phyloP scores from a whole-genome alignment of 2,113 vertebrate genomes.

The Salvelinus namaycush region DNA sequence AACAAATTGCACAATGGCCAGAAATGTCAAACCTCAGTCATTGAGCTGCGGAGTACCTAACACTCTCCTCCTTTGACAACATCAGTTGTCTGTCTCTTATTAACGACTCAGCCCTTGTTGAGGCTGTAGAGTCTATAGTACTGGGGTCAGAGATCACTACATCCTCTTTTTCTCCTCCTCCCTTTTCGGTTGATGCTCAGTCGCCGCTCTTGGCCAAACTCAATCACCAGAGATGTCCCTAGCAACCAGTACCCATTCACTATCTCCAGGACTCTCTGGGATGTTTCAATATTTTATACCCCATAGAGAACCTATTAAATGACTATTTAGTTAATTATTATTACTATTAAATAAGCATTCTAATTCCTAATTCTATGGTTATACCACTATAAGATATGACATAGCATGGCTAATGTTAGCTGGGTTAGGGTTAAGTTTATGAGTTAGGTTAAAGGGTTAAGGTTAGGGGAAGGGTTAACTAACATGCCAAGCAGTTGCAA shows the following conservation, averaged over 20 bases:
- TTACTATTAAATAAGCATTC: too few species aligned
- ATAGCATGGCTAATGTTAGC: too few species aligned
- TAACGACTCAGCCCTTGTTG: not conserved
- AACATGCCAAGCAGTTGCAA: too few species aligned
- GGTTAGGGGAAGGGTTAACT: too few species aligned
- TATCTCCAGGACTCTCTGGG: slow-evolving; percentile 78
- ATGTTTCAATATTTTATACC: slow-evolving; percentile 43
- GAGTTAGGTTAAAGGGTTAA: too few species aligned
- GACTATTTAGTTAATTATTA: too few species aligned
- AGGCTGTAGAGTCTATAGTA: not conserved
- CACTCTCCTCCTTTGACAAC: not conserved
- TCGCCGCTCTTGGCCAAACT: slow-evolving; percentile 81
- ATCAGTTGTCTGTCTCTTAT: not conserved
- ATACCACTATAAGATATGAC: too few species aligned
- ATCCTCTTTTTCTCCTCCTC: slow-evolving; percentile 20
- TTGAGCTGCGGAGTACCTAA: not conserved
- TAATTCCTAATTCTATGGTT: too few species aligned
- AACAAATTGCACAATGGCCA: not conserved
- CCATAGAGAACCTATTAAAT: not conserved
- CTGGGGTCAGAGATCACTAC: not conserved
- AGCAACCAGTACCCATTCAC: slow-evolving; percentile 84
- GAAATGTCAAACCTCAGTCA: not conserved
- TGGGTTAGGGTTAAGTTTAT: too few species aligned
- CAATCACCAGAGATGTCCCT: slow-evolving; percentile 87
- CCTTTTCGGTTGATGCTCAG: slow-evolving; percentile 41